Percentiles rank a stretch among this genome's conserved stretches.
Evolutionary conservation across 2,797 vertebrate species (phyloP).

Genomic region (Enteromius unitaeniatus): DNA sequence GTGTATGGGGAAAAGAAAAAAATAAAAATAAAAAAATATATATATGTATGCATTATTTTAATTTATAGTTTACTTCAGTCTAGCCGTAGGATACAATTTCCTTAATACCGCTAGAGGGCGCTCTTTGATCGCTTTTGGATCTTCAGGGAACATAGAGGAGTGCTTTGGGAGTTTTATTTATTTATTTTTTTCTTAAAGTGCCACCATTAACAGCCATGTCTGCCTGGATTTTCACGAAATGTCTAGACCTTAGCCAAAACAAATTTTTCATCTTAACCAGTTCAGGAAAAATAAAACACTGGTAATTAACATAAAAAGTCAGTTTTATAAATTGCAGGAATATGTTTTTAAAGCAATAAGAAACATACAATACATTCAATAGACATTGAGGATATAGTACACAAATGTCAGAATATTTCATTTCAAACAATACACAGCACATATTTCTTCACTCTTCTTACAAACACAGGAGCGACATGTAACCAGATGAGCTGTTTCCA

Average conservation of each 20-base stretch:
- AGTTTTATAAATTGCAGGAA: neutral
- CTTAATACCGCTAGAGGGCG: conserved; percentile 20
- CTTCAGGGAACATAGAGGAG: neutral
- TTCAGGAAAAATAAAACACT: neutral
- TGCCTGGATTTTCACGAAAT: neutral
- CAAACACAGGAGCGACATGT: neutral
- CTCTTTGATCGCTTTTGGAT: neutral
- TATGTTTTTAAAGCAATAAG: neutral
- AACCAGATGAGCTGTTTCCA: neutral
- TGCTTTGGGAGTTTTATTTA: too few relatives aligned
- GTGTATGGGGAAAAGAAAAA: neutral
- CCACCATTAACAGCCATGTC: neutral
- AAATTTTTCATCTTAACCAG: neutral
- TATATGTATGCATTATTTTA: neutral
- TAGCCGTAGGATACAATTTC: neutral
- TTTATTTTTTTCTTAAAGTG: neutral
- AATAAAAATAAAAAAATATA: too few relatives aligned
- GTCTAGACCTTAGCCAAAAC: neutral
- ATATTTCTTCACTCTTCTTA: neutral
- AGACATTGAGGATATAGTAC: neutral
- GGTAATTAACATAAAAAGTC: neutral
- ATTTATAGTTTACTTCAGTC: neutral
- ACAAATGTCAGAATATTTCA: neutral
- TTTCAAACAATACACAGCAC: neutral
- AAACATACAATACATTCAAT: neutral